phyloP scores from a whole-genome alignment of 2,888 invertebrate genomes.

The Caenorhabditis wallacei region DNA sequence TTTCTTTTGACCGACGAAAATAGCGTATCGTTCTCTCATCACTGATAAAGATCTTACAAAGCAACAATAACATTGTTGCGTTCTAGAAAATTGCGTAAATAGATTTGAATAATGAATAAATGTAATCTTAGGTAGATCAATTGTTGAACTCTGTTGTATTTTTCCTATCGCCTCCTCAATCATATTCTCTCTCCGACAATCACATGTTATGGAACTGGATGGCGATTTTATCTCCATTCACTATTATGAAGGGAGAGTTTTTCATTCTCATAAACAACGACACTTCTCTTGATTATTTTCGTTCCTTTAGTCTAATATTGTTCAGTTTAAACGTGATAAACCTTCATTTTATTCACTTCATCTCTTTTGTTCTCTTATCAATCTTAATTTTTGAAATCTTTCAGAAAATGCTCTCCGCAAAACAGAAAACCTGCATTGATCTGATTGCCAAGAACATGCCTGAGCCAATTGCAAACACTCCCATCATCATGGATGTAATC shows the following conservation, averaged over 20 bases:
- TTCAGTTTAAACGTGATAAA: not conserved
- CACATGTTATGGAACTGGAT: slow-evolving; percentile 60
- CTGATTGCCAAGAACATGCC: slow-evolving; percentile 9
- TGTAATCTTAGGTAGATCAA: slow-evolving; percentile 45
- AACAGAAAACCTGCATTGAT: slow-evolving; percentile 4
- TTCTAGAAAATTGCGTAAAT: not conserved
- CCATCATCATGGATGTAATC: slow-evolving; percentile 11
- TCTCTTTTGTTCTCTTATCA: not conserved
- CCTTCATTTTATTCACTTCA: not conserved
- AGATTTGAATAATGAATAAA: not conserved
- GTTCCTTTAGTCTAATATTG: not conserved
- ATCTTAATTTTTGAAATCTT: not conserved
- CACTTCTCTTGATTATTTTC: slow-evolving; percentile 5
- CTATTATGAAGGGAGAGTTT: slow-evolving; percentile 10
- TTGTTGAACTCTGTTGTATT: slow-evolving; percentile 50
- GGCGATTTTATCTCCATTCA: slow-evolving; percentile 44
- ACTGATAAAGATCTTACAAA: not conserved
- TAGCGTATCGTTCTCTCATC: slow-evolving; percentile 12
- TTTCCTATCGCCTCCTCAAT: slow-evolving; percentile 6
- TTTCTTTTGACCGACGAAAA: too few species aligned
- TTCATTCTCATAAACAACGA: not conserved
- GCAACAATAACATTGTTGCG: not conserved
- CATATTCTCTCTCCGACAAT: slow-evolving; percentile 27
- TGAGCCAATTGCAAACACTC: slow-evolving; percentile 6
- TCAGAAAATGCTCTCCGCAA: slow-evolving; percentile 3